Percentiles rank a stretch among this genome's conserved stretches.
Evolutionary conservation across 1,140 invertebrate species (phyloP).

Genomic region (Anastrepha obliqua): DNA sequence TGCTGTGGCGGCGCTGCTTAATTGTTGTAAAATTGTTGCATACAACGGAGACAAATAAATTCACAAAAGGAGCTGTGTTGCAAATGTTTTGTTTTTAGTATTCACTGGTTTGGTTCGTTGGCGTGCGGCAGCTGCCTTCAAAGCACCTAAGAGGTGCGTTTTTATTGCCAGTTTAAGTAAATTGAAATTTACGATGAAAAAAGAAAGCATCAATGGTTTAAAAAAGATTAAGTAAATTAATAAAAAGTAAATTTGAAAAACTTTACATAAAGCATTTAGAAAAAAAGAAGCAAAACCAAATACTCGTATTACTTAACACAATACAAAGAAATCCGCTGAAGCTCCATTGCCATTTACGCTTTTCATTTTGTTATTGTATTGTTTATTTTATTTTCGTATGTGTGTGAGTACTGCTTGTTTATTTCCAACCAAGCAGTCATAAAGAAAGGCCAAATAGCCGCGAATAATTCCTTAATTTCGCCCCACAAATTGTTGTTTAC

Average conservation of each 20-base stretch:
- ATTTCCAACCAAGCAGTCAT: neutral
- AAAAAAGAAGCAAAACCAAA: neutral
- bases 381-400: neutral
- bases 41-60: neutral
- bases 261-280: neutral
- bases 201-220: too few relatives aligned
- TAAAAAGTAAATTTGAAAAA: neutral
- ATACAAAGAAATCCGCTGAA: too few relatives aligned
- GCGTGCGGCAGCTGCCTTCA: neutral
- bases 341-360: neutral
- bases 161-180: neutral
- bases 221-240: neutral
- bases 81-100: neutral
- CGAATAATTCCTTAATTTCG: neutral
- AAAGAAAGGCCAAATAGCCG: neutral
- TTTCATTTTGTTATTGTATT: neutral
- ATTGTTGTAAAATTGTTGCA: neutral
- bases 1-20: neutral
- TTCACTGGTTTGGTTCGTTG: neutral
- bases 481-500: neutral
- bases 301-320: too few relatives aligned
- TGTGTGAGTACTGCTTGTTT: neutral
- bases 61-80: neutral
- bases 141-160: neutral
- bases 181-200: conserved; percentile 1